phyloP scores from a whole-genome alignment of 2,113 vertebrate genomes.

The Epinephelus lanceolatus region DNA sequence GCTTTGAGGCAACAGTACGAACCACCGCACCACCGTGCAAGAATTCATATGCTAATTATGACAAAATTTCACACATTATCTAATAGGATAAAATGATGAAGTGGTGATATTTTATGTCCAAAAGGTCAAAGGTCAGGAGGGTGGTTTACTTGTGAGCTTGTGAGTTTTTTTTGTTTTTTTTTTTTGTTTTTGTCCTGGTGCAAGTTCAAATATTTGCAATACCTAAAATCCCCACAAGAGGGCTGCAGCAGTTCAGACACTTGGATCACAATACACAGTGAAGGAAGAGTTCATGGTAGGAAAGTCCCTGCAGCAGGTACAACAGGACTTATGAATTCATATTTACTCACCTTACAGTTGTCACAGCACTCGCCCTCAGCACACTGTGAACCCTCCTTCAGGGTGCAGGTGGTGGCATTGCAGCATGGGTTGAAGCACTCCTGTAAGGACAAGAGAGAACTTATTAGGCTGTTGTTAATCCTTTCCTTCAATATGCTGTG shows the following conservation, averaged over 20 bases:
- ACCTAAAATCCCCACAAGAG: slow-evolving; percentile 32
- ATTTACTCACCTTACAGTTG: slow-evolving; percentile 80
- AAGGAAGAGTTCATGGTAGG: neutral
- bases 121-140: no score
- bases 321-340: no score
- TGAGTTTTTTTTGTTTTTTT: no score
- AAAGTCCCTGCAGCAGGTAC: neutral
- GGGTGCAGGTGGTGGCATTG: slow-evolving; percentile 81
- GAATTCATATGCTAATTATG: no score
- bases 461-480: neutral
- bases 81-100: no score
- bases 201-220: neutral
- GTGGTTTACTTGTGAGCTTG: no score
- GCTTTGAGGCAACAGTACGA: no score
- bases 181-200: no score
- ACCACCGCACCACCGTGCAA: no score
- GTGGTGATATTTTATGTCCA: no score
- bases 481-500: neutral
- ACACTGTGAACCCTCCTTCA: slow-evolving; percentile 74
- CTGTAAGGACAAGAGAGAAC: slow-evolving; percentile 48
- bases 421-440: slow-evolving; percentile 86
- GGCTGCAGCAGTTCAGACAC: neutral
- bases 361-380: slow-evolving; percentile 81
- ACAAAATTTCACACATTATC: no score
- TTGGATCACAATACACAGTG: no score